Evolutionary conservation across 2,888 invertebrate species (phyloP), one percentile per base, ranked within the genome.

Genomic region (Agelastica alni): DNA sequence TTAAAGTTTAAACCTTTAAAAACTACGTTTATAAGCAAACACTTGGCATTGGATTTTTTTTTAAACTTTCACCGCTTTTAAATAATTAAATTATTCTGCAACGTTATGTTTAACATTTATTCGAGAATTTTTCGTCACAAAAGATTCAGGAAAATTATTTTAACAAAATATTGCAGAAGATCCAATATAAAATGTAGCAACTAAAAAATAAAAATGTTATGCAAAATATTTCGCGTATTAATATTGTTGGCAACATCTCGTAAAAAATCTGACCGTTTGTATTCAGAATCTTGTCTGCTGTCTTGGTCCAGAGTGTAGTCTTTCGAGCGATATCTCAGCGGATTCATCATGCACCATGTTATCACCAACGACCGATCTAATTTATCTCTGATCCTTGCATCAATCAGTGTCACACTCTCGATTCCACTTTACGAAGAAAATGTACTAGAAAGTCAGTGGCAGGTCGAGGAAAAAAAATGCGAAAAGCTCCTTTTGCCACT

Each of bases 401-500:
- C 66, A 63, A 64, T 64, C 64, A 66, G 58, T 62, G 62, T 64
- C 63, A 60, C 59, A 63, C 58, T 61, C 31, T 49, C 60, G 43
- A 43, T 63, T 64, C 64, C 65, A 64, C 60, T 64, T 65, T 63
- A 63, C 62, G 59, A 56, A 56, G 54, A 31, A 42, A 34, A 31
- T 53, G 41, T 41, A 43, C 14, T 53, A 31, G 43, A 43, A 36
- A 47, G 30, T 36, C 53, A 53, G 48, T 34, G 48, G 51, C 36
- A 37, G 36, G 48, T 53, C 36, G 18, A 46, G 45, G 28, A 46
- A 45, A 9, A 32, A 42, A 36, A 46, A 46, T 26, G 36, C 32
- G 34, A 22, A 45, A 22, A 36, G 26, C 36, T 46, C 4, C 12
- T 26, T 46, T n/a, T 28, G 36, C 18, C 28, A 46, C 46, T 46